These are phyloP conservation scores for Vulpes ferrilata DNA, from an alignment of 2,113 vertebrate species.

Conservation along the genomic window DNA sequence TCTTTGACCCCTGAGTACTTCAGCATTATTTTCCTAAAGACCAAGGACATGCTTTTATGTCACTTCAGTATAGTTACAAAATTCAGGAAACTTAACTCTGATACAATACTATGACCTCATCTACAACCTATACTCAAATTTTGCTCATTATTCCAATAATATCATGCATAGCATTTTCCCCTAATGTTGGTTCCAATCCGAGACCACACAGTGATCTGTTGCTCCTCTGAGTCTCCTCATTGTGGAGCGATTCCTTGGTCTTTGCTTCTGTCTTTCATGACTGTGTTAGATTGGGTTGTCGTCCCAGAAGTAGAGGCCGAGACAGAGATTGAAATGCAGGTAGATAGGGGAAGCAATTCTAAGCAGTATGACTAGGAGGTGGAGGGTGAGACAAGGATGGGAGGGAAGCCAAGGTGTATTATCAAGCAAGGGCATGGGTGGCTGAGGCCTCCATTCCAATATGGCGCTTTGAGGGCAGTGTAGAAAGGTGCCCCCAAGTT, in stretches of 20 bases:
- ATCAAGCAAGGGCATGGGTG: neutral
- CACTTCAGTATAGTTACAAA: neutral
- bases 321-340: neutral
- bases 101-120: too few species aligned
- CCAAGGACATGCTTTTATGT: neutral
- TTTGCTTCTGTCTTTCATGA: neutral
- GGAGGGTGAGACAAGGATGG: neutral
- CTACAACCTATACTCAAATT: neutral
- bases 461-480: neutral
- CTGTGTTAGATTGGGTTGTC: neutral
- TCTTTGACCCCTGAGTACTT: neutral
- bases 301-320: neutral
- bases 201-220: rapidly evolving
- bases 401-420: neutral
- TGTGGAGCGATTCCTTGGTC: neutral
- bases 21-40: neutral
- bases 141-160: neutral
- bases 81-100: neutral
- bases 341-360: neutral
- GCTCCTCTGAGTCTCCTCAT: neutral
- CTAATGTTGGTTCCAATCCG: too few species aligned
- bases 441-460: neutral
- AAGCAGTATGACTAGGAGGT: neutral
- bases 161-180: neutral
- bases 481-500: neutral